Percentiles rank a stretch among this genome's conserved stretches.
phyloP scores from a whole-genome alignment of 1,140 invertebrate genomes.

The Aphaenogaster ashmeadi region DNA sequence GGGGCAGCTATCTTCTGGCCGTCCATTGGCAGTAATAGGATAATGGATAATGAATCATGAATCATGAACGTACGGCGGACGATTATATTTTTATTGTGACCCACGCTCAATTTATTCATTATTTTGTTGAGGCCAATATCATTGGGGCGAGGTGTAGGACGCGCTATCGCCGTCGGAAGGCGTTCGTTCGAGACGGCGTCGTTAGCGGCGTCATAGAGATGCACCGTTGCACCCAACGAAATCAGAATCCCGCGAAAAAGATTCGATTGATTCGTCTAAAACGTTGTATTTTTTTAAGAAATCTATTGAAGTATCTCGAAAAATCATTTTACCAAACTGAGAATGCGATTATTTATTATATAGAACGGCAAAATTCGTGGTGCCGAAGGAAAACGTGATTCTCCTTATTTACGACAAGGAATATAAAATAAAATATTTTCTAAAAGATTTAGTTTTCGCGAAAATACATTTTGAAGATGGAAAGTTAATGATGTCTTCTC shows the following conservation, averaged over 20 bases:
- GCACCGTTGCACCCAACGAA: not conserved
- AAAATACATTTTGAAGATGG: not conserved
- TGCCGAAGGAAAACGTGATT: not conserved
- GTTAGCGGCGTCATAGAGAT: not conserved
- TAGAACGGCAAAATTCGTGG: not conserved
- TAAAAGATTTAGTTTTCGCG: not conserved
- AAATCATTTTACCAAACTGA: not conserved
- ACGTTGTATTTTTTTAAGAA: not conserved
- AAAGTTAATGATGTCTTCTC: not conserved
- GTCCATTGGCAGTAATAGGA: constrained; percentile 82
- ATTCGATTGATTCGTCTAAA: not conserved
- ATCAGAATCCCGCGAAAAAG: not conserved
- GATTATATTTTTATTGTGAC: constrained; percentile 82
- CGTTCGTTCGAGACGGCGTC: constrained; percentile 64
- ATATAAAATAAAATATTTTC: constrained; percentile 15
- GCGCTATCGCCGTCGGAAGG: constrained; percentile 72
- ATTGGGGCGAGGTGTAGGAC: constrained; percentile 79
- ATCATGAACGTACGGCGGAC: constrained; percentile 81
- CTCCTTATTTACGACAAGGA: not conserved
- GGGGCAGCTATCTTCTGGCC: constrained; percentile 76
- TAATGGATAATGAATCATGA: constrained; percentile 84
- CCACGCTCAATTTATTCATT: constrained; percentile 83
- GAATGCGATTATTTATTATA: not conserved
- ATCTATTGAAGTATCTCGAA: not conserved
- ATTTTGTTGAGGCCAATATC: constrained; percentile 84